Evolutionary conservation across 2,888 invertebrate genomes (phyloP).

Genomic region (Calliphora vomitoria): DNA sequence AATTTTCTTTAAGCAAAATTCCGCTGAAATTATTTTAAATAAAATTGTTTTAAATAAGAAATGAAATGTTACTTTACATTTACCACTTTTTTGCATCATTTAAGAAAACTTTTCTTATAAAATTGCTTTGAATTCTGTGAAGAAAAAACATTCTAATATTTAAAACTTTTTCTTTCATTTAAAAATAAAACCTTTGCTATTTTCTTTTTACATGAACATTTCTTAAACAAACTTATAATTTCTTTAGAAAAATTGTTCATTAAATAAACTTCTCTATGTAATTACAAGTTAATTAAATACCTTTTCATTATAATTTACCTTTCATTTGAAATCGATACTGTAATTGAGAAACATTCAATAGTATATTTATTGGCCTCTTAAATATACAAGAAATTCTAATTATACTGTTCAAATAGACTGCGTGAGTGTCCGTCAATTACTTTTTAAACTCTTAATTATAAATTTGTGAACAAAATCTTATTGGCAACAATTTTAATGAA

Average conservation of each 20-base stretch:
- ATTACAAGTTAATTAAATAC: neutral
- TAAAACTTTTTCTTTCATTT: too few relatives aligned
- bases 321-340: slow-evolving; percentile 1
- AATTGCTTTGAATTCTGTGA: too few relatives aligned
- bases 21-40: too few relatives aligned
- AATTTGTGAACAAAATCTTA: neutral
- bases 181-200: too few relatives aligned
- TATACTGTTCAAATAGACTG: neutral
- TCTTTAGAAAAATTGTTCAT: neutral
- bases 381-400: neutral
- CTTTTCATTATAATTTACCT: neutral
- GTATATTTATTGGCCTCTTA: neutral
- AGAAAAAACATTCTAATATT: too few relatives aligned
- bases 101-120: too few relatives aligned
- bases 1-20: too few relatives aligned
- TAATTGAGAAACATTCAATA: neutral
- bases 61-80: too few relatives aligned
- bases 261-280: neutral
- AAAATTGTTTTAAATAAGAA: too few relatives aligned
- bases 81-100: too few relatives aligned
- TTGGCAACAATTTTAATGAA: neutral
- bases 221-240: neutral
- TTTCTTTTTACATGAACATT: neutral
- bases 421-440: neutral
- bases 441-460: neutral